These are phyloP conservation scores for Salvelinus sp. DNA, from an alignment of 2,113 vertebrate species.

Conservation along the genomic window DNA sequence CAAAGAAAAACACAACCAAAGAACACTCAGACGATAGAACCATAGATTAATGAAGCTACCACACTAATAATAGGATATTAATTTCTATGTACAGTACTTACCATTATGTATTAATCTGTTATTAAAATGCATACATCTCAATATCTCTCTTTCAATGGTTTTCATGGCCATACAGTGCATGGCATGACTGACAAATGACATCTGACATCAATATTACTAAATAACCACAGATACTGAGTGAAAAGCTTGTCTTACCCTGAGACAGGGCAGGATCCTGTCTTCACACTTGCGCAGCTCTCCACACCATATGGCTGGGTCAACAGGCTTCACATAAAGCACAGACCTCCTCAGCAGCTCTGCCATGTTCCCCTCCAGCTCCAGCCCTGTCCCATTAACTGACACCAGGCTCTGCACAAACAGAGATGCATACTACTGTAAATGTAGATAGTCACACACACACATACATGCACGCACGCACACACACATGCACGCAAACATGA, in stretches of 20 bases:
- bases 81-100: no score
- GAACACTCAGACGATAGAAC: background rate
- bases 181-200: background rate
- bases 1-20: background rate
- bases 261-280: conserved; percentile 66
- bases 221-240: background rate
- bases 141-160: background rate
- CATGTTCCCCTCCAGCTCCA: conserved; percentile 35
- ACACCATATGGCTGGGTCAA: conserved; percentile 64
- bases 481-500: background rate
- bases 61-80: no score
- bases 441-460: background rate
- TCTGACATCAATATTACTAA: background rate
- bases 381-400: conserved; percentile 34
- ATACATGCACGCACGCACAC: background rate
- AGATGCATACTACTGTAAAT: background rate
- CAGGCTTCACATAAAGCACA: conserved; percentile 53
- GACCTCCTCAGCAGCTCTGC: conserved; percentile 65
- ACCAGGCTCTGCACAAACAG: conserved; percentile 50
- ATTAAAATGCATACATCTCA: no score
- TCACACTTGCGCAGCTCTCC: conserved; percentile 63
- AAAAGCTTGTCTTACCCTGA: conserved; percentile 56
- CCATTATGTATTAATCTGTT: no score
- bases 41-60: background rate
- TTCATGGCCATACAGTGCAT: background rate